These are phyloP conservation scores for Lepus oiostolus DNA, from an alignment of 2,797 vertebrate genomes.

Conservation along the genomic window DNA sequence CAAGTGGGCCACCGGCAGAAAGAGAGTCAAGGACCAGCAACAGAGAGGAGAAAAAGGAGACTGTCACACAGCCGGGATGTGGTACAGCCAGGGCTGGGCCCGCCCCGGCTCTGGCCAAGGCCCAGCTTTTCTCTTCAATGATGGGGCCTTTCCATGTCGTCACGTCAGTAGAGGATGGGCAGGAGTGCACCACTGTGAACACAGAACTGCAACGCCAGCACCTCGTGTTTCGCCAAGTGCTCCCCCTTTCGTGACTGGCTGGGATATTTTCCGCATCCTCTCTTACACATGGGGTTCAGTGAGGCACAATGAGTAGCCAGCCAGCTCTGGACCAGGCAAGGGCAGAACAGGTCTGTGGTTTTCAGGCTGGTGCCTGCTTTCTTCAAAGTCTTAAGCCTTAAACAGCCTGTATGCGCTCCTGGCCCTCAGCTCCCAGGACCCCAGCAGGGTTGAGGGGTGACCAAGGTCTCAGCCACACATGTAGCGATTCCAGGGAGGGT, in stretches of 20 bases:
- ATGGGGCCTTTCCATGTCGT: neutral
- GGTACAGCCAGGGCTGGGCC: too few species aligned
- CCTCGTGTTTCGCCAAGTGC: neutral
- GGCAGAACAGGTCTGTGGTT: neutral
- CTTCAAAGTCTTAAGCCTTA: neutral
- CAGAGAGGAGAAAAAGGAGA: neutral
- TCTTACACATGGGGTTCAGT: neutral
- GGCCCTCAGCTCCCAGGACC: neutral
- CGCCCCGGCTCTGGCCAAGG: rapidly evolving
- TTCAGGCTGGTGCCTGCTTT: neutral
- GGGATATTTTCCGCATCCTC: neutral
- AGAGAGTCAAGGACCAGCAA: neutral
- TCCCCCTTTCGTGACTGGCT: neutral
- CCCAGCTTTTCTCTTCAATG: neutral
- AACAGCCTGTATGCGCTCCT: neutral
- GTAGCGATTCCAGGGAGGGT: neutral
- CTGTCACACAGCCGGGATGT: neutral
- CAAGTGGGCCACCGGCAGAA: neutral
- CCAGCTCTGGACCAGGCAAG: neutral
- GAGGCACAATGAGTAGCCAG: neutral
- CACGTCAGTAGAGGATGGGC: neutral
- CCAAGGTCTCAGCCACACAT: neutral
- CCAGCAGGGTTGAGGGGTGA: neutral
- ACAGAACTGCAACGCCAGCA: neutral
- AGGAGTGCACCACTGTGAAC: neutral